Evolutionary conservation across 1,140 invertebrate genomes (phyloP), one percentile per base, ranked within the genome.

Genomic region (Dreissena polymorpha): DNA sequence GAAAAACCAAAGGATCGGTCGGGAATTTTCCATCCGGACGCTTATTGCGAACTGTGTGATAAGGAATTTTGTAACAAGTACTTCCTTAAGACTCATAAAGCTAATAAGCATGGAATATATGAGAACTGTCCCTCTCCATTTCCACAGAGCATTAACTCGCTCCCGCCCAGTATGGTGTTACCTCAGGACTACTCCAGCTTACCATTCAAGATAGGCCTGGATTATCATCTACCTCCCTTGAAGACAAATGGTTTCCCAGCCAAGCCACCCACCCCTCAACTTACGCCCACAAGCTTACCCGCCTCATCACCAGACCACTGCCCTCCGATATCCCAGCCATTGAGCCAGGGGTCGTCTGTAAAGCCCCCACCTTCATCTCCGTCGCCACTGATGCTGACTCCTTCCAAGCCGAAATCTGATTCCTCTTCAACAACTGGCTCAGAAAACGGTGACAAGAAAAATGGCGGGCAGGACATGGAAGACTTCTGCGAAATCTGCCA

Each of bases 81-180:
- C 81, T 93, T 93, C 77, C 86, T 93, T 96, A 98, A 99, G 91
- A 99, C 98, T 0, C 99, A 99, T 93, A 99, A 99, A 97, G 97
- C 99, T 88, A 96, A 99, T 91, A 99, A 99, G 97, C 99, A 99
- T 93, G 98, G 98, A 10, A 99, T 99, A 55, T 92, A 89, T 87
- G 92, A 93, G 29, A 90, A 88, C 71, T 86, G 87, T 39, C 74
- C 87, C 25, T 87, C 90, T 73, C 89, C 89, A 81, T 88, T 90
- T 85, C 83, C 88, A 21, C 84, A 85, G 39, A 87, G 73, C 65
- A 57, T 83, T 16, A 83, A 83, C 68, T 71, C 71, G 18, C 65
- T 83, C 23, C 81, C 72, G 55, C 73, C 81, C 10, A 75, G 72
- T 65, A 57, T 83, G 65, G 71, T 83, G 23, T 49, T 88, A 86